phyloP scores from a whole-genome alignment of 2,888 invertebrate species.

The Cheilosia pagana region DNA sequence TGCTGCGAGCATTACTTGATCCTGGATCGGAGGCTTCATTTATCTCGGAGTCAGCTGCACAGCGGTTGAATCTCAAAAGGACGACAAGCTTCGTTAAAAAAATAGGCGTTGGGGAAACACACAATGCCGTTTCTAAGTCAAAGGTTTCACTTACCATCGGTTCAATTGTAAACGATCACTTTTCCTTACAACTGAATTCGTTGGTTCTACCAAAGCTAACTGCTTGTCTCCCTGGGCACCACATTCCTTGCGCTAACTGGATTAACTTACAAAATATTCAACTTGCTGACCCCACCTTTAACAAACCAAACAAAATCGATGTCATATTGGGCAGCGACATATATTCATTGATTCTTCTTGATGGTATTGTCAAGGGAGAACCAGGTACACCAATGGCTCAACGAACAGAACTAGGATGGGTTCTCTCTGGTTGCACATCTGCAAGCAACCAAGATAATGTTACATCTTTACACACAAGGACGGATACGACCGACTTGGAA shows the following conservation, averaged over 20 bases:
- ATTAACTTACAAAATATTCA: conserved; percentile 14
- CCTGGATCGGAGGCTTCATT: conserved; percentile 8
- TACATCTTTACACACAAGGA: not conserved
- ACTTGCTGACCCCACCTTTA: conserved; percentile 2
- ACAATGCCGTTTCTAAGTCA: too few relatives aligned
- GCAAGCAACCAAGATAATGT: not conserved
- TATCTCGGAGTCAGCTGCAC: not conserved
- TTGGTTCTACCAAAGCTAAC: not conserved
- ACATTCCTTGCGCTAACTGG: not conserved
- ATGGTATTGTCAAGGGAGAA: not conserved
- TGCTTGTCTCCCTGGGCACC: too few relatives aligned
- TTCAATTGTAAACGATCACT: too few relatives aligned
- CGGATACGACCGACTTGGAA: not conserved
- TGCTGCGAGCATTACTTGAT: conserved; percentile 10
- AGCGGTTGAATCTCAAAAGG: not conserved
- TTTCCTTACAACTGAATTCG: not conserved
- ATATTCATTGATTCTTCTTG: conserved; percentile 2
- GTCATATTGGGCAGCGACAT: conserved; percentile 10
- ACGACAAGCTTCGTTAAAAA: too few relatives aligned
- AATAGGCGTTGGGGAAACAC: too few relatives aligned
- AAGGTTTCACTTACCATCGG: too few relatives aligned
- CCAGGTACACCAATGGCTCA: conserved; percentile 18
- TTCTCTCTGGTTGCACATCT: not conserved
- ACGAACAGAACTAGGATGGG: conserved; percentile 20
- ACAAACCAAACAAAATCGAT: conserved; percentile 7